These are phyloP conservation scores for Tapirus terrestris DNA, from an alignment of 2,113 vertebrate genomes.

Conservation along the genomic window DNA sequence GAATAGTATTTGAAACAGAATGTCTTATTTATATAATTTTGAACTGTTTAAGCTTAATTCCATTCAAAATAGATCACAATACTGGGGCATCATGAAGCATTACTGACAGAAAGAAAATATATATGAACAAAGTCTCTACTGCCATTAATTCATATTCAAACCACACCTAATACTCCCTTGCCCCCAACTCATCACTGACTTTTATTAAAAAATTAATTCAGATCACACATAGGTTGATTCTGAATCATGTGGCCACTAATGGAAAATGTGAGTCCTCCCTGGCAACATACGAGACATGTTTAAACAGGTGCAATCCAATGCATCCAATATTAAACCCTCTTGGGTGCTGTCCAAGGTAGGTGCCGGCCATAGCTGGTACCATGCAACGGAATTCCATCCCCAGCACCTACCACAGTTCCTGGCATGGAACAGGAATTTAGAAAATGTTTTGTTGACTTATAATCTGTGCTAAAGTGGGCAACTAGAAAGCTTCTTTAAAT, in stretches of 20 bases:
- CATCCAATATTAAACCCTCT: not conserved
- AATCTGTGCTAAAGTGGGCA: conserved; percentile 50
- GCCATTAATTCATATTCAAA: conserved; percentile 28
- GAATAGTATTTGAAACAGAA: conserved; percentile 11
- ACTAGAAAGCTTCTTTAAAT: conserved; percentile 61
- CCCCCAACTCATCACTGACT: conserved; percentile 3
- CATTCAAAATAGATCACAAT: conserved; percentile 35
- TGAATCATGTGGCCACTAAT: conserved; percentile 15
- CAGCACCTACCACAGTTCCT: not conserved
- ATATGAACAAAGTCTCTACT: not conserved
- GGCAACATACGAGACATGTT: conserved; percentile 10
- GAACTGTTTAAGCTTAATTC: conserved; percentile 30
- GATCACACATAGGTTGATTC: not conserved
- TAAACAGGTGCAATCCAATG: conserved; percentile 25
- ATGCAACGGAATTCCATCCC: not conserved
- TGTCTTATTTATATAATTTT: conserved; percentile 2
- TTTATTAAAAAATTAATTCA: conserved; percentile 62
- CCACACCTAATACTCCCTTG: not conserved
- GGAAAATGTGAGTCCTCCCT: conserved; percentile 39
- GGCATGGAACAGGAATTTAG: conserved; percentile 30
- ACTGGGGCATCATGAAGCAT: not conserved
- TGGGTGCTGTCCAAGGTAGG: conserved; percentile 43
- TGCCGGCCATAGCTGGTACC: not conserved
- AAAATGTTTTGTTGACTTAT: conserved; percentile 52
- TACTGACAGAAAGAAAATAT: conserved; percentile 21